Evolutionary conservation across 2,797 vertebrate species (phyloP), one percentile per base, ranked within the genome.

Genomic region (Clarias fuscus): DNA sequence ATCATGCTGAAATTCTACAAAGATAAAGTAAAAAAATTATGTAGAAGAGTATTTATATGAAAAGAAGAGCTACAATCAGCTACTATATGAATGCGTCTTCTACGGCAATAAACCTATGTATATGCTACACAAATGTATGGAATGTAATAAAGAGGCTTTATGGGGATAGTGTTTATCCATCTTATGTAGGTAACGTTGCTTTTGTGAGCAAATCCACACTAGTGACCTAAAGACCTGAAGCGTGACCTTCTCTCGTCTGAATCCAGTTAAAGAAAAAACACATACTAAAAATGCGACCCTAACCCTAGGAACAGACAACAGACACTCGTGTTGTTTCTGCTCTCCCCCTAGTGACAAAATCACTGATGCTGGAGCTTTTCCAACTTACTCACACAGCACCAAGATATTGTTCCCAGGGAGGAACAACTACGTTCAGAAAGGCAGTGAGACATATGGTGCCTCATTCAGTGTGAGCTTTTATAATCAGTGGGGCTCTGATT

Each of bases 281-380:
- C 15, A 40, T 77, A 11, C 56, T 78, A 33, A 2, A 27, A 33
- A 59, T 78, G 37, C 37, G 37, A 37, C 37, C 37, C 37, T 37
- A 37, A 22, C 59, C 59, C 59, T 20, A 81, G 20, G 7, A 65
- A 62, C n/a, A 61, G 6, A 61, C 58, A 79, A 79, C 75, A 37
- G 20, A 79, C 30, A 79, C 20, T 22, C 30, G 22, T 79, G 37
- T 90, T 90, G 93, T 91, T 88, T 91, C 89, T 87, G 90, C 92
- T 93, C 92, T 91, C 92, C 91, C 92, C 94, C 92, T 87, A 91
- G 91, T 91, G 95, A 93, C 93, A 95, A 93, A 94, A 95, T 93
- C 93, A 94, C 92, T 92, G 92, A 94, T 94, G 91, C 92, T 93
- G 92, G 91, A 94, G 93, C 92, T 95, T 96, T 96, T 94, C 91